phyloP scores from a whole-genome alignment of 2,113 vertebrate species.

The Muscicapa adusta region DNA sequence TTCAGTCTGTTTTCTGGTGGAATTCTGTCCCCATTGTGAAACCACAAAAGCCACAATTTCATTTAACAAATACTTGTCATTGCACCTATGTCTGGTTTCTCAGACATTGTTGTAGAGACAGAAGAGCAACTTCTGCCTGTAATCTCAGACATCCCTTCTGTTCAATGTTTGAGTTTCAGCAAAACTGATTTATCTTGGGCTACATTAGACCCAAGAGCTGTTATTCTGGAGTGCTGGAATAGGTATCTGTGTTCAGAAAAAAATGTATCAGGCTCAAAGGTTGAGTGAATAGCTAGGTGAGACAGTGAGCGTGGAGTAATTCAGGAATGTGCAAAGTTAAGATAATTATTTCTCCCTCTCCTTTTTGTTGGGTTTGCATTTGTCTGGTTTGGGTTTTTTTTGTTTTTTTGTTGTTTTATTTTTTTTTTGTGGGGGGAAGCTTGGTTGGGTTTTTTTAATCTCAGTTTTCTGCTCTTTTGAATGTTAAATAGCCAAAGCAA shows the following conservation, averaged over 20 bases:
- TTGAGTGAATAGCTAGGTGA: neutral
- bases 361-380: neutral
- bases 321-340: neutral
- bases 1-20: neutral
- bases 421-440: fast-evolving
- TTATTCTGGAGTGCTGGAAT: neutral
- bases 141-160: conserved; percentile 14
- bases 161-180: conserved; percentile 5
- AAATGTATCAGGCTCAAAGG: neutral
- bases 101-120: conserved; percentile 1
- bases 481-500: neutral
- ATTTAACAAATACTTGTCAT: neutral
- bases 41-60: neutral
- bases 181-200: neutral
- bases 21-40: neutral
- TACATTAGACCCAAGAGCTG: neutral
- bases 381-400: too few species aligned
- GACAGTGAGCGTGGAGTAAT: neutral
- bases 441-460: neutral
- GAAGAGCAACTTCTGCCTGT: neutral
- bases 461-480: neutral
- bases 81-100: conserved; percentile 12
- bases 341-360: neutral
- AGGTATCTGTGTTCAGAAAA: neutral
- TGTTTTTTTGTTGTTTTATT: too few species aligned